phyloP scores from a whole-genome alignment of 2,888 invertebrate genomes.

The Ochlodes sylvanus region DNA sequence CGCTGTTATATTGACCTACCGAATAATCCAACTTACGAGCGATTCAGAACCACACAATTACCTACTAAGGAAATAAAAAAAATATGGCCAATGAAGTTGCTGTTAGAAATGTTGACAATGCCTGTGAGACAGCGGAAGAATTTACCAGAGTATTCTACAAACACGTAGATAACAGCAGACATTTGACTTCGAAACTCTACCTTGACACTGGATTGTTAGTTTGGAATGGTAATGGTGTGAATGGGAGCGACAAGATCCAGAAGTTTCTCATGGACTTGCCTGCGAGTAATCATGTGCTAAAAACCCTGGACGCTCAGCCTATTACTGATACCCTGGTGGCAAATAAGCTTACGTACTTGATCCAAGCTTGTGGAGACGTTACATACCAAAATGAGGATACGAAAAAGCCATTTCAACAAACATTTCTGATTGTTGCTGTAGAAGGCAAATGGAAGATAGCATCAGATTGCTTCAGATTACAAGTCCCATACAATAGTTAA shows the following conservation, averaged over 20 bases:
- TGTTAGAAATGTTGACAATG: conserved; percentile 90
- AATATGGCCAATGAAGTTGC: conserved; percentile 78
- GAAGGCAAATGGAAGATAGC: conserved; percentile 97
- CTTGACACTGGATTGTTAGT: conserved; percentile 93
- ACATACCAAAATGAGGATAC: conserved; percentile 86
- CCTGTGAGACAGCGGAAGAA: conserved; percentile 94
- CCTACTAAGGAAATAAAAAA: background rate
- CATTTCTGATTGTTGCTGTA: conserved; percentile 94
- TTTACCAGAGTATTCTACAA: conserved; percentile 96
- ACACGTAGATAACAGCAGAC: conserved; percentile 93
- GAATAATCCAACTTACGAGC: background rate
- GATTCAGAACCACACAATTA: background rate
- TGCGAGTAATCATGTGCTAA: conserved; percentile 90
- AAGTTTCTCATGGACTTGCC: conserved; percentile 95
- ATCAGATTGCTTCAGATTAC: conserved; percentile 93
- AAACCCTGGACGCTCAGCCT: conserved; percentile 95
- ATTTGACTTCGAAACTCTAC: conserved; percentile 92
- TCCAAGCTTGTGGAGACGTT: conserved; percentile 93
- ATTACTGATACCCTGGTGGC: conserved; percentile 90
- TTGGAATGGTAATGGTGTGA: conserved; percentile 96
- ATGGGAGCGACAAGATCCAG: conserved; percentile 92
- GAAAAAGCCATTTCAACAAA: conserved; percentile 91
- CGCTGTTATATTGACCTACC: no score
- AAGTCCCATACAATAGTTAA: conserved; percentile 81
- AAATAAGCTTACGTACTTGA: conserved; percentile 91